Percentiles rank a stretch among this genome's conserved stretches.
Evolutionary conservation across 2,888 invertebrate genomes (phyloP).

Genomic region (Cephus sareptanus): DNA sequence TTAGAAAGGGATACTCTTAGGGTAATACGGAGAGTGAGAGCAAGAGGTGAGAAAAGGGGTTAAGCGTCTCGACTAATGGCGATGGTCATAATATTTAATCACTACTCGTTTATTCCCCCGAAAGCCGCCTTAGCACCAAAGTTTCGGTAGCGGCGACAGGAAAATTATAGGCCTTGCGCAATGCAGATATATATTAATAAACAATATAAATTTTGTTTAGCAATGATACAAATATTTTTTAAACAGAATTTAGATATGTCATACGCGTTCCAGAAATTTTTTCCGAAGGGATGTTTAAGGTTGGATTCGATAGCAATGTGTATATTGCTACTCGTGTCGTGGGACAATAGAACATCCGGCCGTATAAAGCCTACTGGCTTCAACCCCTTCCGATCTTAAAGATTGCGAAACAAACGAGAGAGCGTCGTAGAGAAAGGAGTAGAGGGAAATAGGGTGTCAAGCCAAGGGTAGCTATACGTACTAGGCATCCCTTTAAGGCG

Average conservation of each 20-base stretch:
- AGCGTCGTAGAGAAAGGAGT: slow-evolving; percentile 42
- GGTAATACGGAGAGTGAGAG: background rate
- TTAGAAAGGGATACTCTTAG: background rate
- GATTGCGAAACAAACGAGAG: slow-evolving; percentile 65
- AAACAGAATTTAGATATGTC: background rate
- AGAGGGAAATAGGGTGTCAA: slow-evolving; percentile 62
- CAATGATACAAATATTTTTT: background rate
- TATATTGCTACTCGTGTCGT: background rate
- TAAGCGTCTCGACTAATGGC: slow-evolving; percentile 45
- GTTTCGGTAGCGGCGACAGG: slow-evolving; percentile 18
- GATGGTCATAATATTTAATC: slow-evolving; percentile 66
- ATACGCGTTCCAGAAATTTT: background rate
- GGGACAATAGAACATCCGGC: background rate
- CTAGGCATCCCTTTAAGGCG: slow-evolving; percentile 25
- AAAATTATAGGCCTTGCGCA: slow-evolving; percentile 46
- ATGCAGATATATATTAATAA: background rate
- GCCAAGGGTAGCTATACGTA: slow-evolving; percentile 38
- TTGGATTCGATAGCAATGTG: background rate
- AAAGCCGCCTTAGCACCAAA: slow-evolving; percentile 31
- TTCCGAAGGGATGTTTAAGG: background rate
- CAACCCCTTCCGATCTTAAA: slow-evolving; percentile 65
- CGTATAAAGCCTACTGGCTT: slow-evolving; percentile 3
- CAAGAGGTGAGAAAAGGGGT: background rate
- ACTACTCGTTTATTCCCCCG: slow-evolving; percentile 58
- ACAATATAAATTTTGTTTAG: background rate